Conservation (phyloP, 1,140 invertebrate species). For the Drosophila nebulosa region DNA sequence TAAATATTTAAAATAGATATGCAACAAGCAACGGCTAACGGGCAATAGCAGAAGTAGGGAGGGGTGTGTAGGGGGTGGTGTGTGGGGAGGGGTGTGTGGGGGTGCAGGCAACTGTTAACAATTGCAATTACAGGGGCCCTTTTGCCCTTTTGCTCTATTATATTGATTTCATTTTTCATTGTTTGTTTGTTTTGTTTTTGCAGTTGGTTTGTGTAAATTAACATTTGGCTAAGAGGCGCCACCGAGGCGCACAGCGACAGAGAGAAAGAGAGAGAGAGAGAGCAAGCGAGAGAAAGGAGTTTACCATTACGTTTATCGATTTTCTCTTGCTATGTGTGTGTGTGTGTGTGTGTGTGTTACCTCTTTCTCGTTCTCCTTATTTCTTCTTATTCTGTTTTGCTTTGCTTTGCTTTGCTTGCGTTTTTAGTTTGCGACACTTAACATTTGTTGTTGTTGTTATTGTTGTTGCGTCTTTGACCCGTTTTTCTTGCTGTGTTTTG, state of each 20-base stretch:
- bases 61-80: background rate
- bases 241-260: slow-evolving; percentile 13
- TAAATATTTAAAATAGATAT: slow-evolving; percentile 17
- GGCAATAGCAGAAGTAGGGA: background rate
- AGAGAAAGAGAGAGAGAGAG: background rate
- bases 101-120: slow-evolving; percentile 43
- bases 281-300: slow-evolving; percentile 8
- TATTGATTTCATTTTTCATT: slow-evolving; percentile 50
- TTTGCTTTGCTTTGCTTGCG: slow-evolving; percentile 62
- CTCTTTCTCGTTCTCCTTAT: background rate
- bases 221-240: slow-evolving; percentile 31
- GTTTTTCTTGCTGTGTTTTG: slow-evolving; percentile 37
- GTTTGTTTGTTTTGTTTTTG: slow-evolving; percentile 26
- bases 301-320: slow-evolving; percentile 73
- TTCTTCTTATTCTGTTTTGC: slow-evolving; percentile 25
- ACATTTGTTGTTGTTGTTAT: slow-evolving; percentile 47
- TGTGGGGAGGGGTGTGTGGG: background rate
- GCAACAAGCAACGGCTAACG: slow-evolving; percentile 47
- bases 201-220: slow-evolving; percentile 65
- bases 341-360: too few relatives aligned
- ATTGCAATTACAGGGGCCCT: slow-evolving; percentile 44
- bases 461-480: slow-evolving; percentile 58
- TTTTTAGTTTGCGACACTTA: slow-evolving; percentile 68
- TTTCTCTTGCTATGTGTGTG: slow-evolving; percentile 22
- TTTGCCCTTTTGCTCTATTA: slow-evolving; percentile 23